phyloP scores from a whole-genome alignment of 2,888 invertebrate genomes.

The Villa cingulata region DNA sequence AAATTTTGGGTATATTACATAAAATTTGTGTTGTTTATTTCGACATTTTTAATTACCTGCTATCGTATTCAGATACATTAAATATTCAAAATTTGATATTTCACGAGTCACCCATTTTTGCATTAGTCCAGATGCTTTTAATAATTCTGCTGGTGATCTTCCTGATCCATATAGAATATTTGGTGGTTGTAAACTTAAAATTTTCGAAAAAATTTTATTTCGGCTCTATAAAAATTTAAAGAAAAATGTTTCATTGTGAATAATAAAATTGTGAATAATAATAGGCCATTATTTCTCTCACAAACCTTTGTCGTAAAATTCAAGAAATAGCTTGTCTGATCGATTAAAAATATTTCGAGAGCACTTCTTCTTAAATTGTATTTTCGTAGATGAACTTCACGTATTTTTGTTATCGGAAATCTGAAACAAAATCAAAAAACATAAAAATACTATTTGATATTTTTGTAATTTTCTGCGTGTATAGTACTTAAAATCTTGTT shows the following conservation, averaged over 20 bases:
- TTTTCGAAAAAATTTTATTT: conserved; percentile 46
- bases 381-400: conserved; percentile 49
- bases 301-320: conserved; percentile 47
- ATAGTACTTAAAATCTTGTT: conserved; percentile 37
- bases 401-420: conserved; percentile 41
- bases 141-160: conserved; percentile 44
- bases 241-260: background rate
- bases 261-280: too few relatives aligned
- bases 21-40: background rate
- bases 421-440: conserved; percentile 14
- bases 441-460: background rate
- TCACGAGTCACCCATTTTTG: conserved; percentile 52
- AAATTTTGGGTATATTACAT: background rate
- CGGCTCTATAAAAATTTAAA: conserved; percentile 38
- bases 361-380: conserved; percentile 50
- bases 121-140: conserved; percentile 46
- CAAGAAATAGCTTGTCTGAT: conserved; percentile 51
- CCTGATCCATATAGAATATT: conserved; percentile 45
- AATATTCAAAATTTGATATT: conserved; percentile 59
- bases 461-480: background rate
- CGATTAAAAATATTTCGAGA: conserved; percentile 48
- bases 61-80: conserved; percentile 63
- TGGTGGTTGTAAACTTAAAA: conserved; percentile 44
- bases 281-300: too few relatives aligned
- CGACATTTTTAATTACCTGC: too few relatives aligned